Base-by-base conservation (phyloP, 2,797 vertebrate genomes). In the Carcharodon carcharias region DNA sequence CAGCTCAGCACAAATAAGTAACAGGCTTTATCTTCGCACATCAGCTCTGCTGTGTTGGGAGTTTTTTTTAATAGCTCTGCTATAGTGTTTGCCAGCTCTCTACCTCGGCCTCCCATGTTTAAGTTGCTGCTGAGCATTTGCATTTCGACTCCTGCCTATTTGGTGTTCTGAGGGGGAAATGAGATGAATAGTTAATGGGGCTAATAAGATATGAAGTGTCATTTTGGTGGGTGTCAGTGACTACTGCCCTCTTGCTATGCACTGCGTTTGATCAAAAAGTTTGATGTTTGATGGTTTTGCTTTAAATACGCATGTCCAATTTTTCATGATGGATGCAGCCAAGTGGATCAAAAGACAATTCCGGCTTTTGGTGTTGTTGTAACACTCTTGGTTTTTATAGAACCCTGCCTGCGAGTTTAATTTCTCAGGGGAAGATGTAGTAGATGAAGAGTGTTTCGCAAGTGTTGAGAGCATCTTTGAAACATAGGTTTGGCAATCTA, bases 171-270 rank as follows among this genome's bases (percentile, higher is more conserved):
- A 7, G 54, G 69, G 93, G 50, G 14, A 40, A 80, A 97, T 96
- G 97, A 96, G 96, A 98, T 97, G 94, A 97, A 97, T 97, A 97
- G 96, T 96, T 96, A 54, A 95, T 9, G 54, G 96, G 96, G 97
- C 97, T 97, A 97, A 97, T 97, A 97, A 97, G 97, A 96, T 56
- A 96, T 97, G 97, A 96, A 96, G 96, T 96, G 96, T 96, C 96
- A 97, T 97, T 97, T 97, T 96, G 63, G 40, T 67, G 65, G n/a
- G 18, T 50, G 93, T 50, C 65, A 28, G 23, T 69, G 28, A 88
- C 54, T 16, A 63, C 26, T 14, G 28, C 67, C 94, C 26, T 28
- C 23, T n/a, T 16, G 18, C 50, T 95, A 16, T 31, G 18, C 2
- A 14, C 16, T 95, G 16, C n/a, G 50, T 77, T 95, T 73, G 65